phyloP scores from a whole-genome alignment of 92 coral and sea anemone species.

The Zoanthus solanderi region DNA sequence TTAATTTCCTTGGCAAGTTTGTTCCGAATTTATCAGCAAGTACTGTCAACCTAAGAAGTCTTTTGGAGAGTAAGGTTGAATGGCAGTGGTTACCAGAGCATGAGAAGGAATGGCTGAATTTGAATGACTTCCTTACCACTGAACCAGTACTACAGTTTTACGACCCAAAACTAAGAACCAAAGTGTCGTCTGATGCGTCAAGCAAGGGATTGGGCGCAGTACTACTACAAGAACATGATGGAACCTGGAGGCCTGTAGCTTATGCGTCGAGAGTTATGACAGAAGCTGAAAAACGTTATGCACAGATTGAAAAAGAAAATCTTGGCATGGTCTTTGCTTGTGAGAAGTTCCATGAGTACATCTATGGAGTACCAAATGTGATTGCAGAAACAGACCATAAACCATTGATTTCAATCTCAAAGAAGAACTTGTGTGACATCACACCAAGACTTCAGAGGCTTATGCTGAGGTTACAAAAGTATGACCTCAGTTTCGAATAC shows the following conservation, averaged over 20 bases:
- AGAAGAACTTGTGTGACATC: constrained; percentile 57
- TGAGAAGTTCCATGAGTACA: constrained; percentile 52
- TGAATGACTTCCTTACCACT: constrained; percentile 42
- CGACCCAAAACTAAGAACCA: constrained; percentile 37
- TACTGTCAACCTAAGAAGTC: constrained; percentile 24
- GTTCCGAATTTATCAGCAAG: neutral
- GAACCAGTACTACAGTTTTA: constrained; percentile 56
- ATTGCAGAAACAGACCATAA: constrained; percentile 69
- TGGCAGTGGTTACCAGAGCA: constrained; percentile 34
- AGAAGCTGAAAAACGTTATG: constrained; percentile 49
- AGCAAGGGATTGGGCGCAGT: constrained; percentile 61
- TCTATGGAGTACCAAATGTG: constrained; percentile 50
- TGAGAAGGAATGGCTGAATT: neutral
- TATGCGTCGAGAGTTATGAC: constrained; percentile 64
- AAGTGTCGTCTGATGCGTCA: constrained; percentile 56
- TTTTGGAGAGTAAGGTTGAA: neutral
- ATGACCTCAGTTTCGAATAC: constrained; percentile 54
- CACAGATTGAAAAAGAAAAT: constrained; percentile 54
- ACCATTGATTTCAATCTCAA: constrained; percentile 59
- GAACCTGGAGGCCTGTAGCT: constrained; percentile 56
- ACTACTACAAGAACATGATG: constrained; percentile 52
- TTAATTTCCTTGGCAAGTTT: no score
- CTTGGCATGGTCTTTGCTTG: constrained; percentile 59
- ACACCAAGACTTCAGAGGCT: constrained; percentile 61
- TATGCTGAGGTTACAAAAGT: constrained; percentile 57